A percentile compares a stretch with the other conserved stretches of the same genome.
These are phyloP conservation scores for Synanthedon vespiformis DNA, from an alignment of 2,888 invertebrate species.

Conservation along the genomic window DNA sequence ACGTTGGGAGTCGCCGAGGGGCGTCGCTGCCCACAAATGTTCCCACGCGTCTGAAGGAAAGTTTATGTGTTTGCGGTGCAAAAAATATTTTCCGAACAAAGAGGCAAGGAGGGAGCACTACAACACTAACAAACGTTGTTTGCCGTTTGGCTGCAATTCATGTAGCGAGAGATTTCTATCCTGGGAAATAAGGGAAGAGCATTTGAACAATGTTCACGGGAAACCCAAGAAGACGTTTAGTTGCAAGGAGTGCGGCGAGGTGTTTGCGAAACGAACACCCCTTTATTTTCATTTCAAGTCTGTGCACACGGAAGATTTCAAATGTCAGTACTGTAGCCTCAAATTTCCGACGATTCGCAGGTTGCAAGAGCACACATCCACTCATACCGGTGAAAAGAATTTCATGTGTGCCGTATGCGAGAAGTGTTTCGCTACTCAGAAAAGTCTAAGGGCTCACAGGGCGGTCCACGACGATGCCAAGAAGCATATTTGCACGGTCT, in stretches of 20 bases:
- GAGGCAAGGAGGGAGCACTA: conserved; percentile 4
- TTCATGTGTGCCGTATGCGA: conserved; percentile 5
- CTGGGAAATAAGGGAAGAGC: conserved; percentile 3
- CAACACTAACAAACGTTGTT: conserved; percentile 5
- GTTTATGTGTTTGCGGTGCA: conserved; percentile 5
- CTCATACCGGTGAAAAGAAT: conserved; percentile 5
- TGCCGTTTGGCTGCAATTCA: conserved; percentile 2
- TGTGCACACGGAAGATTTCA: conserved; percentile 5
- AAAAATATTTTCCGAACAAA: conserved; percentile 2
- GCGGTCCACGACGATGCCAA: conserved; percentile 8
- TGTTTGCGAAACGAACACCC: conserved; percentile 3
- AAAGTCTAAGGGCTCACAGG: conserved; percentile 4
- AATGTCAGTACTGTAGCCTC: conserved; percentile 7
- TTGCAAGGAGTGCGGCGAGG: conserved; percentile 7
- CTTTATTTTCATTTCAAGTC: conserved; percentile 6
- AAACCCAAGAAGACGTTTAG: conserved; percentile 3
- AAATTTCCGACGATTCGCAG: conserved; percentile 1
- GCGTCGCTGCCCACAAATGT: conserved; percentile 4
- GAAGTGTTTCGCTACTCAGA: conserved; percentile 5
- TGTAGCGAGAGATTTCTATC: conserved; percentile 5
- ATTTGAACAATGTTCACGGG: conserved; percentile 5
- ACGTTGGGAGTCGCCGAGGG: conserved; percentile 5
- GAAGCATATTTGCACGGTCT: conserved; percentile 6
- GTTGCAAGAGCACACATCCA: conserved; percentile 2
- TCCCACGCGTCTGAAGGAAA: not conserved